Conservation (phyloP, 37 sponge, comb jelly and placozoan species). For the Geodia barretti region DNA sequence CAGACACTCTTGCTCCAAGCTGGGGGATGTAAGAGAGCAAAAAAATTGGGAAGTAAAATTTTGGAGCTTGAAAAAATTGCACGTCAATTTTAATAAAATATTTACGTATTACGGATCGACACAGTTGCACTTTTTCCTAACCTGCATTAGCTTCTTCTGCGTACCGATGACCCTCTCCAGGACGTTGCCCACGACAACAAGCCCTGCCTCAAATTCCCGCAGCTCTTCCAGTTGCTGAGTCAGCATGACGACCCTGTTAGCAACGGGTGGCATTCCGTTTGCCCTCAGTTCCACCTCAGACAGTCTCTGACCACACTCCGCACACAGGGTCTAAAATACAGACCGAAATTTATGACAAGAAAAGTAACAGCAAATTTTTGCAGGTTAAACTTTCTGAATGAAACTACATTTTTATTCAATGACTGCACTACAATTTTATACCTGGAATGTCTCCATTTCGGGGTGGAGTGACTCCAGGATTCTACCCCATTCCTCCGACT, state of each 20-base stretch:
- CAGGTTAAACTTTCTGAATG: background rate
- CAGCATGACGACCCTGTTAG: conserved; percentile 17
- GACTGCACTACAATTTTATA: background rate
- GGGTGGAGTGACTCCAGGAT: conserved; percentile 33
- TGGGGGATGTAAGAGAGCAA: too few relatives aligned
- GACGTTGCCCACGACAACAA: conserved; percentile 20
- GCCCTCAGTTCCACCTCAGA: conserved; percentile 30
- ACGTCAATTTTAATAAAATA: too few relatives aligned
- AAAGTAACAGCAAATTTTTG: background rate
- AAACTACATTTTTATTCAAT: background rate
- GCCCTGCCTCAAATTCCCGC: conserved; percentile 9
- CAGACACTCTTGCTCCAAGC: conserved; percentile 14
- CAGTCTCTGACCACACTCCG: conserved; percentile 42
- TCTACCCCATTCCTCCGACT: conserved; percentile 26
- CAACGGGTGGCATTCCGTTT: conserved; percentile 23
- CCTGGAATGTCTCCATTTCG: conserved; percentile 51
- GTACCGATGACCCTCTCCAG: conserved; percentile 40
- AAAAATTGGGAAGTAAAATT: too few relatives aligned
- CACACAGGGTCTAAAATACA: conserved; percentile 34
- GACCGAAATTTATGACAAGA: background rate
- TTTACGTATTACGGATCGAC: background rate
- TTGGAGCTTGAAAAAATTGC: too few relatives aligned
- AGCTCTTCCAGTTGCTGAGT: conserved; percentile 35
- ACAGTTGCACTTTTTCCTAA: background rate
- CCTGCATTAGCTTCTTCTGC: conserved; percentile 36